Percentiles rank a stretch among this genome's conserved stretches.
Evolutionary conservation across 2,888 invertebrate genomes (phyloP).

Genomic region (Sesia bembeciformis): DNA sequence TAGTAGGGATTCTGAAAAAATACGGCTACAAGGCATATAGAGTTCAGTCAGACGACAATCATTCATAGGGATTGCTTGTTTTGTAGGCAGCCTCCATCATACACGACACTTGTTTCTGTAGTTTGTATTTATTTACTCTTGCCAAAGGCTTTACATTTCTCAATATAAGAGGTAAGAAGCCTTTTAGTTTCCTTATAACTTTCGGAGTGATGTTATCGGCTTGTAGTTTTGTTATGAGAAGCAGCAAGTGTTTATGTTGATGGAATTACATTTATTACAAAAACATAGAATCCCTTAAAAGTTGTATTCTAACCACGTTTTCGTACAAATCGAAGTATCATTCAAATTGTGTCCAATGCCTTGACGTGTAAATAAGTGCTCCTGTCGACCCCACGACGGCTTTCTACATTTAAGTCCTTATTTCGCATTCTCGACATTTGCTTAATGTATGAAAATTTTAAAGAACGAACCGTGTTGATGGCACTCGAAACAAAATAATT

Average conservation of each 20-base stretch:
- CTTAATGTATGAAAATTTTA: conserved; percentile 72
- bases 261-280: too few relatives aligned
- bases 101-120: conserved; percentile 41
- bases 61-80: conserved; percentile 59
- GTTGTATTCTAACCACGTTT: too few relatives aligned
- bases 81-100: conserved; percentile 47
- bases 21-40: conserved; percentile 38
- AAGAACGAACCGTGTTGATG: conserved; percentile 73
- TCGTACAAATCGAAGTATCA: too few relatives aligned
- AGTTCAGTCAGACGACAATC: conserved; percentile 54
- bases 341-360: conserved; percentile 28
- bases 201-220: too few relatives aligned
- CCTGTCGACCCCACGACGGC: conserved; percentile 41
- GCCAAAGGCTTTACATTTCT: conserved; percentile 32
- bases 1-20: conserved; percentile 40
- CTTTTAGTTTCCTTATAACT: too few relatives aligned
- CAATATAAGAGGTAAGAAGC: conserved; percentile 4
- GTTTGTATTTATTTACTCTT: conserved; percentile 47
- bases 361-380: conserved; percentile 48
- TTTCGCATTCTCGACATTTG: conserved; percentile 71
- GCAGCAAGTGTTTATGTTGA: too few relatives aligned
- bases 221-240: not conserved
- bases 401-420: conserved; percentile 64
- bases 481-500: conserved; percentile 73
- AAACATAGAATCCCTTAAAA: too few relatives aligned